Percentiles rank a stretch among this genome's conserved stretches.
These are phyloP conservation scores for Eupsilia transversa DNA, from an alignment of 2,888 invertebrate genomes.

Conservation along the genomic window DNA sequence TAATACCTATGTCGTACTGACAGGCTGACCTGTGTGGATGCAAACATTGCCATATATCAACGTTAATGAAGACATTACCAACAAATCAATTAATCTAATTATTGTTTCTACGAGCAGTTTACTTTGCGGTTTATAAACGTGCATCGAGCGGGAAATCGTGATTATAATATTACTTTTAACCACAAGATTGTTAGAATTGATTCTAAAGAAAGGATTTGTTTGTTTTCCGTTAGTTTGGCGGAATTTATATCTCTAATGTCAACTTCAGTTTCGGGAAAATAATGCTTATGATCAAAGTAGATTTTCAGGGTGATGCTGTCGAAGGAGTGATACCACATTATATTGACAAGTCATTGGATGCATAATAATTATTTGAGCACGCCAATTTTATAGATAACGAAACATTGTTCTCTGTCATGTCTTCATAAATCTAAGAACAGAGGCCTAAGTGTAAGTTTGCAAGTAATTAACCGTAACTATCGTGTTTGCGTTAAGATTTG, in stretches of 20 bases:
- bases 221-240: not conserved
- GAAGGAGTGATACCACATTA: not conserved
- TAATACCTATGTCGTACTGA: slow-evolving; percentile 14
- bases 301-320: not conserved
- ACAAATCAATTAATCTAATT: slow-evolving; percentile 60
- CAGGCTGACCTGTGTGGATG: slow-evolving; percentile 31
- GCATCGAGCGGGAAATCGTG: slow-evolving; percentile 4
- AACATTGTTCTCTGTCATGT: not conserved
- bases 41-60: slow-evolving; percentile 54
- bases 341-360: not conserved
- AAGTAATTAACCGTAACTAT: no score
- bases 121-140: slow-evolving; percentile 17
- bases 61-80: slow-evolving; percentile 56
- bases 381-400: not conserved
- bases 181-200: slow-evolving; percentile 1
- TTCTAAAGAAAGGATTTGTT: not conserved
- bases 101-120: slow-evolving; percentile 49
- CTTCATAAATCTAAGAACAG: not conserved
- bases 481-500: no score
- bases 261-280: no score
- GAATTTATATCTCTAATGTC: not conserved
- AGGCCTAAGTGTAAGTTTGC: no score
- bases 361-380: not conserved
- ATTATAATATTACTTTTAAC: slow-evolving; percentile 20
- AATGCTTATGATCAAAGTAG: not conserved